A percentile compares a stretch with the other conserved stretches of the same genome.
Conservation (phyloP, 1,140 invertebrate genomes). For the Mizuhopecten yessoensis region DNA sequence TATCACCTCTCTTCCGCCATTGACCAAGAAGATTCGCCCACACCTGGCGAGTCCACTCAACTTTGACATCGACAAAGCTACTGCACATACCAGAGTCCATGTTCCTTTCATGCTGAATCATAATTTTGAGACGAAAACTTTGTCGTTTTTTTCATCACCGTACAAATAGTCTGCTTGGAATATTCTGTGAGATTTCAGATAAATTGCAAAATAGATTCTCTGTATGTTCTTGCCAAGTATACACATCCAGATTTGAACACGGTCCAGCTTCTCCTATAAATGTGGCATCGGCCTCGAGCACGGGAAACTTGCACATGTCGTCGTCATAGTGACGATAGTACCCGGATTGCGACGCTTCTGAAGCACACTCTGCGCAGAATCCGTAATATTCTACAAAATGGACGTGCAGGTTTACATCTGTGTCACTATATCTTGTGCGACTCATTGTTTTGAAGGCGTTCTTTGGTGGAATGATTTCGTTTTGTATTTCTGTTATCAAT, state of each 20-base stretch:
- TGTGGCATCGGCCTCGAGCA: slow-evolving; percentile 1
- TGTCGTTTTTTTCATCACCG: neutral
- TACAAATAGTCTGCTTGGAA: neutral
- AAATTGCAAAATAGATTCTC: neutral
- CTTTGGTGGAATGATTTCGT: neutral
- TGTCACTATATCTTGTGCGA: slow-evolving; percentile 41
- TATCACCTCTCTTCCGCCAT: too few relatives aligned
- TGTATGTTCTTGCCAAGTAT: slow-evolving; percentile 47
- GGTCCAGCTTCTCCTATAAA: slow-evolving; percentile 49
- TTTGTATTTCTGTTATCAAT: neutral
- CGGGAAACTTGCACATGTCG: slow-evolving; percentile 55
- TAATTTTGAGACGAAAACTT: too few relatives aligned
- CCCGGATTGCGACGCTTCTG: slow-evolving; percentile 44
- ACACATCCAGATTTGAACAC: slow-evolving; percentile 42
- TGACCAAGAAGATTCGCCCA: too few relatives aligned
- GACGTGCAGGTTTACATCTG: slow-evolving; percentile 46
- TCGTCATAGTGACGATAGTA: slow-evolving; percentile 43
- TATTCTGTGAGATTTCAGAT: neutral
- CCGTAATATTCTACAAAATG: slow-evolving; percentile 47
- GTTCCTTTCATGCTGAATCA: too few relatives aligned
- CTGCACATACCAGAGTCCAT: too few relatives aligned
- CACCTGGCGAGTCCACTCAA: too few relatives aligned
- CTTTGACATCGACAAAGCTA: too few relatives aligned
- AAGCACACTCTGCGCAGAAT: slow-evolving; percentile 57
- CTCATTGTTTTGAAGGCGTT: neutral